Conservation (phyloP, 2,797 vertebrate genomes). For the Bothrops alternatus region DNA sequence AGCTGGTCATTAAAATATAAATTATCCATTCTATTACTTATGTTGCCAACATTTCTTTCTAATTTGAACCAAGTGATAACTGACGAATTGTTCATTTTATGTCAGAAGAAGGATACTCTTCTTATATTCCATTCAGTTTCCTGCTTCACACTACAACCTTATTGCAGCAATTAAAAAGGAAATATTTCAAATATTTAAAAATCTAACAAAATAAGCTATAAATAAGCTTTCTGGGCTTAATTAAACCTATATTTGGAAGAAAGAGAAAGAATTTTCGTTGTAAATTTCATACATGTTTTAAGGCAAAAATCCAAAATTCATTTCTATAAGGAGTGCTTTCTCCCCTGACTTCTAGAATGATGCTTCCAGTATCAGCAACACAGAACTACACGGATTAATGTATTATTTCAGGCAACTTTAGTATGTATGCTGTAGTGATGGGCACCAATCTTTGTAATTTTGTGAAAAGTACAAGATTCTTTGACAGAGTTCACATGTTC, state of each 20-base stretch:
- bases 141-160: constrained; percentile 7
- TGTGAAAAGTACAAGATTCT: neutral
- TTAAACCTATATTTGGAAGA: neutral
- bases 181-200: constrained; percentile 1
- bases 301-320: neutral
- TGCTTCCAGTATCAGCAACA: neutral
- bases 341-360: neutral
- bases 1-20: neutral
- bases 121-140: neutral
- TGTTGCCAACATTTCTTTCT: neutral
- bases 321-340: neutral
- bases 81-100: rapidly evolving
- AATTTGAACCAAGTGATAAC: constrained; percentile 8
- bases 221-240: neutral
- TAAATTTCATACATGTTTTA: neutral
- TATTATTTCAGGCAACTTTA: neutral
- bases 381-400: neutral
- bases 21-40: constrained; percentile 15
- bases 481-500: neutral
- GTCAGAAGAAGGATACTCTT: neutral
- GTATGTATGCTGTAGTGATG: neutral
- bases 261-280: neutral
- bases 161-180: neutral
- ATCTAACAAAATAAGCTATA: constrained; percentile 1
- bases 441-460: neutral